Evolutionary conservation across 1,140 invertebrate species (phyloP).

Genomic region (Zophobas atratus): DNA sequence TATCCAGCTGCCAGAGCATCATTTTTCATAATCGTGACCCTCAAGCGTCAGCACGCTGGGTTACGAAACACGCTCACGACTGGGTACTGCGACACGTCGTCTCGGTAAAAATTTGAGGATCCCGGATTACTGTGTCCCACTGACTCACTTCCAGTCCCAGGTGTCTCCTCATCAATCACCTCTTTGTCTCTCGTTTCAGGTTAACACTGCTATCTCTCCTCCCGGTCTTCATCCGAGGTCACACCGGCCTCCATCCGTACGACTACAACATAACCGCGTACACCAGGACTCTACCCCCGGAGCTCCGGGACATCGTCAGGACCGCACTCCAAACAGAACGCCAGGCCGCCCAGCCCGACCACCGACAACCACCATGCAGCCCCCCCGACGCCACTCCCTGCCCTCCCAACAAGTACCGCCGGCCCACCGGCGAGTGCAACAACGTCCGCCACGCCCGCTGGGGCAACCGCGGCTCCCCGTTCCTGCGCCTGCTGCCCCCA

Average conservation of each 20-base stretch:
- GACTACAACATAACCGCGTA: slow-evolving; percentile 60
- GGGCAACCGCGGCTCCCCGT: slow-evolving; percentile 89
- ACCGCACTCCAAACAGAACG: slow-evolving; percentile 57
- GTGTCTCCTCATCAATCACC: neutral
- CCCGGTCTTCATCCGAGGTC: slow-evolving; percentile 5
- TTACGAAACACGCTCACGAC: neutral
- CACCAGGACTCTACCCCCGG: slow-evolving; percentile 59
- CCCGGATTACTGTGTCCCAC: neutral
- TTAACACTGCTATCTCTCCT: slow-evolving; percentile 11
- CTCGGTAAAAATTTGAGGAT: no score
- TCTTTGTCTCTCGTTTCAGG: neutral
- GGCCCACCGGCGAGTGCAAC: slow-evolving; percentile 93
- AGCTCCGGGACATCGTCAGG: slow-evolving; percentile 56
- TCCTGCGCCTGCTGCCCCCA: slow-evolving; percentile 83
- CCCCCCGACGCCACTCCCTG: slow-evolving; percentile 66
- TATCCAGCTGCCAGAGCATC: neutral
- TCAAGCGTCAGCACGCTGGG: neutral
- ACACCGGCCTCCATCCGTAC: slow-evolving; percentile 15
- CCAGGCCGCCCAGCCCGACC: slow-evolving; percentile 6
- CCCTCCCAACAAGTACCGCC: slow-evolving; percentile 85
- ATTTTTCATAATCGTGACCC: neutral
- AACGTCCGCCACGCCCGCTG: slow-evolving; percentile 92
- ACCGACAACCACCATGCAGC: slow-evolving; percentile 46
- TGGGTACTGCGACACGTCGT: neutral
- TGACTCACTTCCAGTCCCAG: neutral